Conservation (phyloP, 1,140 invertebrate genomes). For the Steinernema feltiae region DNA sequence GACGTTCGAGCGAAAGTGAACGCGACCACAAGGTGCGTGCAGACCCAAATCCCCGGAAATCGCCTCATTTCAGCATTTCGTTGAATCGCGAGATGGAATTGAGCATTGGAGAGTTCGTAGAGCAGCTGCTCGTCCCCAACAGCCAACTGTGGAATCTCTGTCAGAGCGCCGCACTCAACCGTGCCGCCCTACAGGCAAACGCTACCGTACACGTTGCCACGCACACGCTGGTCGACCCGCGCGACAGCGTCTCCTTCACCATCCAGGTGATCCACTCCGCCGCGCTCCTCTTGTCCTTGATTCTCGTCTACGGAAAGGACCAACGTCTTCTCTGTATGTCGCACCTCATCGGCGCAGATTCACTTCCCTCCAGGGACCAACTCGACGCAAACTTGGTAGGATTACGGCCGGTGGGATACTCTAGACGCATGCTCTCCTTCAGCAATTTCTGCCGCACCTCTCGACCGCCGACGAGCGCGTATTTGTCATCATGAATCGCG, state of each 20-base stretch:
- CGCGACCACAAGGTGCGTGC: slow-evolving; percentile 35
- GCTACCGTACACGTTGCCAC: slow-evolving; percentile 31
- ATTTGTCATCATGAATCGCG: slow-evolving; percentile 39
- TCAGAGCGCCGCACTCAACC: slow-evolving; percentile 35
- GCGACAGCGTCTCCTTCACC: slow-evolving; percentile 35
- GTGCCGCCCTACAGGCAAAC: slow-evolving; percentile 23
- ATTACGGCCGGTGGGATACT: not conserved
- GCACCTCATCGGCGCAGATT: slow-evolving; percentile 40
- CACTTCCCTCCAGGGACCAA: slow-evolving; percentile 35
- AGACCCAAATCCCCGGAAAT: not conserved
- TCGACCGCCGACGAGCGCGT: slow-evolving; percentile 37
- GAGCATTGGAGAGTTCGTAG: slow-evolving; percentile 34
- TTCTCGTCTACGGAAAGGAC: slow-evolving; percentile 38
- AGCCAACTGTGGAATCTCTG: slow-evolving; percentile 28
- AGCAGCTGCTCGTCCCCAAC: slow-evolving; percentile 20
- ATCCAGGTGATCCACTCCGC: slow-evolving; percentile 42
- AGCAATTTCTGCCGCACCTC: slow-evolving; percentile 39
- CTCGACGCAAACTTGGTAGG: slow-evolving; percentile 37
- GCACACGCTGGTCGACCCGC: slow-evolving; percentile 37
- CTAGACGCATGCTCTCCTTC: not conserved
- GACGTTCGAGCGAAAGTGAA: slow-evolving; percentile 29
- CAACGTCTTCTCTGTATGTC: slow-evolving; percentile 39
- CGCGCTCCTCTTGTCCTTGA: slow-evolving; percentile 34
- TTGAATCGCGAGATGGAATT: slow-evolving; percentile 38
- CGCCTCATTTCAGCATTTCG: slow-evolving; percentile 26